Conservation (phyloP, 2,888 invertebrate species). For the Ceramica pisi region DNA sequence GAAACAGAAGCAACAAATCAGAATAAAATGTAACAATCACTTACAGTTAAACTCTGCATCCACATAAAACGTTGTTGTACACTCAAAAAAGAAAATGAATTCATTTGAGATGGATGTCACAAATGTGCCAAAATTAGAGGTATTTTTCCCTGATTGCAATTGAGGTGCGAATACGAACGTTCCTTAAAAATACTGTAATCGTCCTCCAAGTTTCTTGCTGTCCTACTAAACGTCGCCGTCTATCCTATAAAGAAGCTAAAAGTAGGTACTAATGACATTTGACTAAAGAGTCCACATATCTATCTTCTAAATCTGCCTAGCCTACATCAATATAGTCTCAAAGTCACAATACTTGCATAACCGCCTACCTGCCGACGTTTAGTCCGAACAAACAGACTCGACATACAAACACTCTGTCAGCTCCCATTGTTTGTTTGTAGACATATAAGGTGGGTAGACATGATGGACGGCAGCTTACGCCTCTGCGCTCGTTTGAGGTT, state of each 20-base stretch:
- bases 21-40: no score
- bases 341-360: constrained; percentile 38
- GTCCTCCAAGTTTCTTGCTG: no score
- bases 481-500: constrained; percentile 29
- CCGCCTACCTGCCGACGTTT: constrained; percentile 67
- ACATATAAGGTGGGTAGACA: constrained; percentile 50
- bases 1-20: no score
- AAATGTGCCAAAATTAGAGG: no score
- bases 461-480: constrained; percentile 29
- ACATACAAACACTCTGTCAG: constrained; percentile 81
- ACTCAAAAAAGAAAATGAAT: no score
- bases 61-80: no score
- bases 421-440: constrained; percentile 81
- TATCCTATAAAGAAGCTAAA: background rate
- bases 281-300: background rate
- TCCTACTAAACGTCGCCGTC: no score
- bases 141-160: no score
- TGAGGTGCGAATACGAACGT: background rate
- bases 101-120: no score
- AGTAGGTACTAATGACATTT: background rate
- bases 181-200: no score
- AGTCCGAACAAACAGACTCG: constrained; percentile 77
- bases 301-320: background rate
- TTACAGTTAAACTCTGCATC: no score
- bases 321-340: constrained; percentile 8